Evolutionary conservation across 2,797 vertebrate genomes (phyloP), one percentile per base, ranked within the genome.

Genomic region (Agapornis canus): DNA sequence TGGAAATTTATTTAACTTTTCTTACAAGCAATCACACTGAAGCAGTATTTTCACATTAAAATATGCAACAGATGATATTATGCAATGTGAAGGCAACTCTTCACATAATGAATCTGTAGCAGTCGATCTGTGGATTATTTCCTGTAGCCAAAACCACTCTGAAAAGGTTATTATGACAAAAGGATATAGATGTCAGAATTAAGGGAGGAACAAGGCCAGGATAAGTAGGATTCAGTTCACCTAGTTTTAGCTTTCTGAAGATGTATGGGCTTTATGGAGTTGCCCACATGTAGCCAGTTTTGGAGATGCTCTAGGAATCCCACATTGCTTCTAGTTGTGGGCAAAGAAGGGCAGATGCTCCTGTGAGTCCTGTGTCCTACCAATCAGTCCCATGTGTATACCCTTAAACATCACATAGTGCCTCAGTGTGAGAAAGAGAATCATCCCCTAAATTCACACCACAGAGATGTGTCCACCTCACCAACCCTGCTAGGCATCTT

Each of bases 151-250:
- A 79, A 83, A 68, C 32, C 15, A 6, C 47, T 68, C 66, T 63
- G 80, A 68, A 94, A 92, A 93, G 32, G 42, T 93, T 86, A 52
- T 90, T 71, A 80, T 72, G 65, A 16, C 23, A 13, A 32, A 52
- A 79, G 31, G 54, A 70, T 48, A 51, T 45, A 88, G 69, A 51
- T 48, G 63, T 60, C 43, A 84, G 37, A 87, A 81, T 78, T 61
- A 47, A 71, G 11, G 47, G 22, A 76, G 42, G n/a, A 72, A 47
- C 31, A 79, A 90, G 31, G 42, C 13, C 13, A 31, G 54, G 51
- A 6, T 59, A 82, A 72, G 47, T 32, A 72, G 43, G 47, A 69
- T 83, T 69, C 31, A 35, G 5, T 49, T 91, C 42, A 39, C 9
- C 3, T 39, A 4, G 15, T 31, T 87, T 88, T 19, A 42, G 17